Percentiles rank a stretch among this genome's conserved stretches.
Evolutionary conservation across 2,113 vertebrate species (phyloP).

Genomic region (Sylvietta virens): DNA sequence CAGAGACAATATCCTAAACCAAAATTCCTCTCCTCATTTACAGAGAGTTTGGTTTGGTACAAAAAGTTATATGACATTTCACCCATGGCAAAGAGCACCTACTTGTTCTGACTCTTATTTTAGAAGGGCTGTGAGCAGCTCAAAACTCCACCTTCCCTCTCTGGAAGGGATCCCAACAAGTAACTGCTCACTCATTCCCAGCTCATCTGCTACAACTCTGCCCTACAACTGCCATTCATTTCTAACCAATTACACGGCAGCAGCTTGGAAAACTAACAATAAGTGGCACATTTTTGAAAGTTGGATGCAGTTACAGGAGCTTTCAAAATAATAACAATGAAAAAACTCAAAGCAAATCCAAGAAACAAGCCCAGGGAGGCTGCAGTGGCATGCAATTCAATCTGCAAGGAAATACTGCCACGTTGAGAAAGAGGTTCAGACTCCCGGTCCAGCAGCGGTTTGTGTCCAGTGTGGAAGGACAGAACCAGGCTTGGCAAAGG

Average conservation of each 20-base stretch:
- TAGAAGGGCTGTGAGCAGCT: not conserved
- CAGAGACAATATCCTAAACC: not conserved
- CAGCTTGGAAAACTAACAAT: not conserved
- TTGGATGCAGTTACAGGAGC: not conserved
- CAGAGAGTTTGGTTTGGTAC: not conserved
- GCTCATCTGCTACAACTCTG: not conserved
- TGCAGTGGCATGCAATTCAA: not conserved
- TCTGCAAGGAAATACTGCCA: not conserved
- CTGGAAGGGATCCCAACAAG: slow-evolving; percentile 37
- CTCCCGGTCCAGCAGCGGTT: not conserved
- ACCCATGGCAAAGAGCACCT: not conserved
- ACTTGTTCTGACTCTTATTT: slow-evolving; percentile 25
- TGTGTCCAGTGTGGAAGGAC: not conserved
- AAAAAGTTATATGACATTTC: not conserved
- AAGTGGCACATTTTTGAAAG: not conserved
- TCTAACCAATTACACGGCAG: not conserved
- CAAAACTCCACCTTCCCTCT: not conserved
- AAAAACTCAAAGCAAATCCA: not conserved
- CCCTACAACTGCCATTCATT: slow-evolving; percentile 11
- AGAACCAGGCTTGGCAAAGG: not conserved
- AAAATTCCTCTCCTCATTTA: not conserved
- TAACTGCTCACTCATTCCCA: slow-evolving; percentile 31
- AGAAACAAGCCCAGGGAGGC: not conserved
- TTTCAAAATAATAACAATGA: not conserved
- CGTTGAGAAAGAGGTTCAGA: not conserved